Percentiles rank a stretch among this genome's conserved stretches.
Conservation (phyloP, 2,797 vertebrate genomes). For the Aulostomus chinensis region DNA sequence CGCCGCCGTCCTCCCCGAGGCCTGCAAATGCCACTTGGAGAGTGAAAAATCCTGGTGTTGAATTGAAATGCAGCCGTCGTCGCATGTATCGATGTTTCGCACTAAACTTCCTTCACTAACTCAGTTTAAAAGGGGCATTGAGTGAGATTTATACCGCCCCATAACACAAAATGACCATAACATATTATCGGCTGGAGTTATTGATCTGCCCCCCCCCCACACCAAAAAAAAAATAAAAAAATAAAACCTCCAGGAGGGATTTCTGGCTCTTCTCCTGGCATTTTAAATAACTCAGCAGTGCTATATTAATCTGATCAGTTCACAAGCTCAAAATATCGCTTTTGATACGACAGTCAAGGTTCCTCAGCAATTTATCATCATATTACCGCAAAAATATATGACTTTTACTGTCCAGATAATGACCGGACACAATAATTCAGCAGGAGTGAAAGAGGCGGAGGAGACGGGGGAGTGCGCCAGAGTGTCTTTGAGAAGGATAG, state of each 20-base stretch:
- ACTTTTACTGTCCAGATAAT: not conserved
- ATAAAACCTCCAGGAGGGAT: too few species aligned
- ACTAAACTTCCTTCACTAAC: conserved; percentile 38
- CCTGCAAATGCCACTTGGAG: not conserved
- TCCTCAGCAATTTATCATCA: not conserved
- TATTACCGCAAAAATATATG: not conserved
- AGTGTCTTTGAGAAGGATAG: too few species aligned
- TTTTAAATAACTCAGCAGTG: not conserved
- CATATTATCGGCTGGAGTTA: conserved; percentile 33
- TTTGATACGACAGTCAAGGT: not conserved
- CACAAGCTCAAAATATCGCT: not conserved
- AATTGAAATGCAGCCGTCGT: conserved; percentile 38
- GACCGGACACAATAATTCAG: accelerated
- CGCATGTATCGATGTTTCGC: conserved; percentile 20
- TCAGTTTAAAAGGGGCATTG: conserved; percentile 41
- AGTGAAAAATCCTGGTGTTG: conserved; percentile 4
- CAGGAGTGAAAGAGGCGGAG: not conserved
- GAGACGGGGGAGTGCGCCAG: too few species aligned
- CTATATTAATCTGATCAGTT: not conserved
- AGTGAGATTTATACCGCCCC: conserved; percentile 35
- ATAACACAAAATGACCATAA: conserved; percentile 48
- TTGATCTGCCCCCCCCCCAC: too few species aligned
- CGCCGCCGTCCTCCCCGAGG: conserved; percentile 6
- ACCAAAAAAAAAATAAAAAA: too few species aligned
- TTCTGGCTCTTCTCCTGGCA: conserved; percentile 3